phyloP scores from a whole-genome alignment of 2,113 vertebrate genomes.

The Nycticorax nycticorax region DNA sequence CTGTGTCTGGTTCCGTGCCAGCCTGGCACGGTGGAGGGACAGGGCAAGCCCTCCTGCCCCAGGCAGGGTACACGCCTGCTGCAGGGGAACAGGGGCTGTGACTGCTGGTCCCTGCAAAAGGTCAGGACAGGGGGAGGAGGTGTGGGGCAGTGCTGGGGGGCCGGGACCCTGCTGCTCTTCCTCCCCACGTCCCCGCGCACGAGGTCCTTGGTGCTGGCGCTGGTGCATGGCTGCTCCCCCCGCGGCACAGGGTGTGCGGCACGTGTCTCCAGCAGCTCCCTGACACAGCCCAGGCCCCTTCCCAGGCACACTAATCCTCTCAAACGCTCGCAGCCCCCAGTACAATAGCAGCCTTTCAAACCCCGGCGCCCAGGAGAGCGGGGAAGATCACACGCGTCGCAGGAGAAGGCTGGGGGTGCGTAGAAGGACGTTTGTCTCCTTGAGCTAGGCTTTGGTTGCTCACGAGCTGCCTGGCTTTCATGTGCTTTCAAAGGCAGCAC shows the following conservation, averaged over 20 bases:
- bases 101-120: not conserved
- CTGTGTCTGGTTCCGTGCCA: not conserved
- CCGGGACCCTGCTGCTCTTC: not conserved
- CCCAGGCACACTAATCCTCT: not conserved
- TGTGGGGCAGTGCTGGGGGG: not conserved
- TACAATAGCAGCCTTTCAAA: not conserved
- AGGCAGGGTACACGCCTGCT: fast-evolving
- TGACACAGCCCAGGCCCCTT: not conserved
- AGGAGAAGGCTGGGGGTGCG: not conserved
- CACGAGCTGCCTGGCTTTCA: not conserved
- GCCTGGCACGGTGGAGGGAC: fast-evolving
- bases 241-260: fast-evolving
- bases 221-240: not conserved
- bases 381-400: not conserved
- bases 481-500: not conserved
- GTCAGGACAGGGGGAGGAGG: not conserved
- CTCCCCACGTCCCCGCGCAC: fast-evolving
- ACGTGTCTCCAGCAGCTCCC: not conserved
- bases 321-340: fast-evolving
- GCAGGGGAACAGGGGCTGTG: fast-evolving
- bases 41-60: not conserved
- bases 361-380: not conserved
- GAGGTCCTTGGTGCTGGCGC: fast-evolving
- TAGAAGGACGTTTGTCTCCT: not conserved
- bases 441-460: not conserved